Evolutionary conservation across 2,113 vertebrate genomes (phyloP).

Genomic region (Erinaceus europaeus): DNA sequence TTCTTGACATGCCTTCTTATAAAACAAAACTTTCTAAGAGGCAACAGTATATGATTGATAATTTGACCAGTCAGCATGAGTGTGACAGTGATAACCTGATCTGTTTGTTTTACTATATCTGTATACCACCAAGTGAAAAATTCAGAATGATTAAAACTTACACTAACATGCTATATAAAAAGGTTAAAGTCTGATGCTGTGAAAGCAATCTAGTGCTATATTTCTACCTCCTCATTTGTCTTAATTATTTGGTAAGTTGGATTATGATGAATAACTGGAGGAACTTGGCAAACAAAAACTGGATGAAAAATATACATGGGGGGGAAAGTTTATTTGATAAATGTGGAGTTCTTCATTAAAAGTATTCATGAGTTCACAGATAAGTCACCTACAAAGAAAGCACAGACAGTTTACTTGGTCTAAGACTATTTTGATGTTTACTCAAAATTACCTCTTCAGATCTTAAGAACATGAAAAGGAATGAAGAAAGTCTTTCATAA

Average conservation of each 20-base stretch:
- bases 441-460: constrained; percentile 73
- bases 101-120: constrained; percentile 62
- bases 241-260: constrained; percentile 85
- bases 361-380: constrained; percentile 59
- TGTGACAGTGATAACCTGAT: constrained; percentile 67
- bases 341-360: constrained; percentile 83
- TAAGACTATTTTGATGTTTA: constrained; percentile 77
- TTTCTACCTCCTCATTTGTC: constrained; percentile 89
- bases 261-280: constrained; percentile 79
- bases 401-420: constrained; percentile 79
- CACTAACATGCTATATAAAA: constrained; percentile 82
- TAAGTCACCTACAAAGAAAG: constrained; percentile 67
- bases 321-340: constrained; percentile 76
- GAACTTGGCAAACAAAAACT: constrained; percentile 76
- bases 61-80: constrained; percentile 72
- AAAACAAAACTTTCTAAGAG: constrained; percentile 73
- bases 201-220: constrained; percentile 86
- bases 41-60: constrained; percentile 60
- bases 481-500: constrained; percentile 64
- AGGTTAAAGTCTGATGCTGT: constrained; percentile 83
- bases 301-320: constrained; percentile 75
- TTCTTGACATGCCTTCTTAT: constrained; percentile 77
- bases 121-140: constrained; percentile 59
- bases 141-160: constrained; percentile 80
- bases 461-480: constrained; percentile 64